A percentile compares a stretch with the other conserved stretches of the same genome.
phyloP scores from a whole-genome alignment of 2,113 vertebrate species.

The Anser cygnoides region DNA sequence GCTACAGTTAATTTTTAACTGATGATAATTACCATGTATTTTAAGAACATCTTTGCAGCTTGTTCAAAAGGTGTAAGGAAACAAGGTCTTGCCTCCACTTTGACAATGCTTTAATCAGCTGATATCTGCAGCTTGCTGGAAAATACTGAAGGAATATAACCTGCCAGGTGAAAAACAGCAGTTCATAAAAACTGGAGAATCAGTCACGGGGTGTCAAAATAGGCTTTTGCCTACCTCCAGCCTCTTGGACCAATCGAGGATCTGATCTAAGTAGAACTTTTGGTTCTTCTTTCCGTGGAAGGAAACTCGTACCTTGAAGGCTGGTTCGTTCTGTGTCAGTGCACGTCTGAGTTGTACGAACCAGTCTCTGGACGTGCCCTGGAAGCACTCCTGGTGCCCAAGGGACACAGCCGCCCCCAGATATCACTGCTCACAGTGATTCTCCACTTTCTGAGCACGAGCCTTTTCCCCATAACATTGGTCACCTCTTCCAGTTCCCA shows the following conservation, averaged over 20 bases:
- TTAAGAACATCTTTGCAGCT: neutral
- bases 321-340: neutral
- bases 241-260: neutral
- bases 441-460: neutral
- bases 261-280: neutral
- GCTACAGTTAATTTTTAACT: neutral
- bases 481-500: neutral
- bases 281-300: neutral
- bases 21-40: neutral
- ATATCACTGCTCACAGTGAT: neutral
- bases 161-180: neutral
- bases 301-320: neutral
- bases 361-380: accelerated
- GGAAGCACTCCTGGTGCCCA: neutral
- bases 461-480: neutral
- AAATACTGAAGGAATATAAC: neutral
- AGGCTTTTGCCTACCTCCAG: neutral
- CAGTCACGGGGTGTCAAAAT: neutral
- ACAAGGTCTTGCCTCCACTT: neutral
- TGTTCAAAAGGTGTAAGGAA: neutral
- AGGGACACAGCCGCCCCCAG: neutral
- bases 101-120: neutral
- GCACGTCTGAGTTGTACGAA: neutral
- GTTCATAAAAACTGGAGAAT: neutral
- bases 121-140: neutral